A percentile compares a stretch with the other conserved stretches of the same genome.
These are phyloP conservation scores for Artemia sinica DNA, from an alignment of 2,888 invertebrate genomes.

Conservation along the genomic window DNA sequence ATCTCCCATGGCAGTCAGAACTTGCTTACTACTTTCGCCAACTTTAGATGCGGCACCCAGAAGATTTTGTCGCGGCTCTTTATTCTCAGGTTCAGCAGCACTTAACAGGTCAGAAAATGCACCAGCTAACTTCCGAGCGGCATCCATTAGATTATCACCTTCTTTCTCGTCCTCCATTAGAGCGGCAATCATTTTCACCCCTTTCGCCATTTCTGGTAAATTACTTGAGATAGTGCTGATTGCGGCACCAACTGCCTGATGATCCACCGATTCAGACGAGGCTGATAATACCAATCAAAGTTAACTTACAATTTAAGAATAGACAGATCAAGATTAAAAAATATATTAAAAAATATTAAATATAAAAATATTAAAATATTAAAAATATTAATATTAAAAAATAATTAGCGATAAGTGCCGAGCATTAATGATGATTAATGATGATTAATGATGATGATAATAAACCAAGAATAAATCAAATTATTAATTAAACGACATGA, in stretches of 20 bases:
- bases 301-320: conserved; percentile 1
- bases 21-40: conserved; percentile 87
- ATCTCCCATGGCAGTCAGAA: conserved; percentile 78
- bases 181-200: conserved; percentile 85
- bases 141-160: conserved; percentile 71
- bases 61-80: conserved; percentile 78
- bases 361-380: too few species aligned
- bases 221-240: conserved; percentile 93
- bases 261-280: conserved; percentile 72
- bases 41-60: conserved; percentile 88
- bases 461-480: too few species aligned
- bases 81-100: conserved; percentile 86
- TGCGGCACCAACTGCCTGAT: conserved; percentile 87
- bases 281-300: conserved; percentile 32
- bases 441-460: too few species aligned
- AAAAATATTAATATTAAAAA: too few species aligned
- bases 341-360: too few species aligned
- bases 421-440: too few species aligned
- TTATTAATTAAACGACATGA: too few species aligned
- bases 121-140: conserved; percentile 72
- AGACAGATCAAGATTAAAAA: background rate
- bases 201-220: conserved; percentile 85
- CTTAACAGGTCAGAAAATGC: conserved; percentile 87
- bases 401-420: too few species aligned
- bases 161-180: conserved; percentile 60